A percentile compares a stretch with the other conserved stretches of the same genome.
phyloP scores from a whole-genome alignment of 2,888 invertebrate genomes.

The Imbricaverruca yamaguchii region DNA sequence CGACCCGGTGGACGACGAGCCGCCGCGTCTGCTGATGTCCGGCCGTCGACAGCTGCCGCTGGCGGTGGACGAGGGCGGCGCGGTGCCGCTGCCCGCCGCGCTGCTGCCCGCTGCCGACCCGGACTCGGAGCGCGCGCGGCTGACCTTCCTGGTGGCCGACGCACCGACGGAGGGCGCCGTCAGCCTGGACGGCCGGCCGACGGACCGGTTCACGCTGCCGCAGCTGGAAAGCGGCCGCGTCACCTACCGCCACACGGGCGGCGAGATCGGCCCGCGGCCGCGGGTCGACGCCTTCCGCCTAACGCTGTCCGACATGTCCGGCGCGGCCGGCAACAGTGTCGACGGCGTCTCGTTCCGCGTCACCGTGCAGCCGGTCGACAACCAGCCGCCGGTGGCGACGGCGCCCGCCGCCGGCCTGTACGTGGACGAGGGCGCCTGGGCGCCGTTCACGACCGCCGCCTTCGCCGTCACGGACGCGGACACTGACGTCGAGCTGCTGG shows the following conservation, averaged over 20 bases:
- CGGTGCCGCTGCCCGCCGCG: constrained; percentile 36
- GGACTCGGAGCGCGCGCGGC: constrained; percentile 37
- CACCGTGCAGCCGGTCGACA: constrained; percentile 39
- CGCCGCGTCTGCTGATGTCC: constrained; percentile 33
- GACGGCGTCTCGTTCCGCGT: constrained; percentile 37
- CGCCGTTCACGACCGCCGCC: constrained; percentile 36
- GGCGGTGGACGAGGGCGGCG: constrained; percentile 36
- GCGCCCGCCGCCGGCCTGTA: constrained; percentile 33
- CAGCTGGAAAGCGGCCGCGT: constrained; percentile 37
- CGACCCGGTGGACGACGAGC: constrained; percentile 31
- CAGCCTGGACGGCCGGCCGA: constrained; percentile 33
- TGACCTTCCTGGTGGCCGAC: constrained; percentile 37
- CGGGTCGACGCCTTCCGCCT: constrained; percentile 38
- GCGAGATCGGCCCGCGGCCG: constrained; percentile 38
- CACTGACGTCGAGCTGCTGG: constrained; percentile 37
- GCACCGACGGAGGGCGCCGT: constrained; percentile 38
- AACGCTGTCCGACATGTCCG: constrained; percentile 37
- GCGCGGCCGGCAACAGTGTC: constrained; percentile 37
- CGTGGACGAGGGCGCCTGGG: constrained; percentile 39
- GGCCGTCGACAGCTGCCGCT: constrained; percentile 36
- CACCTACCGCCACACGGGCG: constrained; percentile 38
- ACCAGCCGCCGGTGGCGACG: constrained; percentile 38
- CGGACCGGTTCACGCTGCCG: constrained; percentile 39
- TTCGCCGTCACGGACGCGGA: constrained; percentile 34
- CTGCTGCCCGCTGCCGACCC: constrained; percentile 39